A percentile compares a stretch with the other conserved stretches of the same genome.
Conservation (phyloP, 2,113 vertebrate species). For the Agapornis roseicollis region DNA sequence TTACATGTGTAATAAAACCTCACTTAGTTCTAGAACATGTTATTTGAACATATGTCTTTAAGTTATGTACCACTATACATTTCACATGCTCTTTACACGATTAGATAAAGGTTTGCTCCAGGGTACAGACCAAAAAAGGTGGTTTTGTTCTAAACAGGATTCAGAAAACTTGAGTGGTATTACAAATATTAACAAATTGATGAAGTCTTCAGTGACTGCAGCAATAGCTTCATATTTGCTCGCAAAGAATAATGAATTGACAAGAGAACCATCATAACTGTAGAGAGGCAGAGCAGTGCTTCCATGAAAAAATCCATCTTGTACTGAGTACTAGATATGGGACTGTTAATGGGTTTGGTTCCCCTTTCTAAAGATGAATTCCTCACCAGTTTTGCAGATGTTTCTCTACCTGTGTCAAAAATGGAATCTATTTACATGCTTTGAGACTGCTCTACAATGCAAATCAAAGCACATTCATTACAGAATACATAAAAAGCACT, state of each 20-base stretch:
- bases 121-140: neutral
- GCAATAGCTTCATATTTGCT: neutral
- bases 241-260: neutral
- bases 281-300: rapidly evolving
- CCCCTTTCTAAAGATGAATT: neutral
- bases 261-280: neutral
- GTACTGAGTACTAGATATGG: neutral
- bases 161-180: neutral
- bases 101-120: neutral
- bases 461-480: neutral
- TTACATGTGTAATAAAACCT: neutral
- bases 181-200: neutral
- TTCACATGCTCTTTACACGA: neutral
- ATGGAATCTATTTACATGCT: neutral
- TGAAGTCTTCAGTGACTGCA: neutral
- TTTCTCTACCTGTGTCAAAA: neutral
- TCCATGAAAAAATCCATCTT: neutral
- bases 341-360: neutral
- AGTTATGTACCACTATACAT: neutral
- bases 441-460: neutral
- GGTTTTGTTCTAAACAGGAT: neutral
- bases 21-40: neutral
- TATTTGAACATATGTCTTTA: neutral
- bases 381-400: neutral
- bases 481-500: neutral